Percentiles rank a stretch among this genome's conserved stretches.
Conservation (phyloP, 64 coral and sea anemone genomes). For the Trachythela sp. region DNA sequence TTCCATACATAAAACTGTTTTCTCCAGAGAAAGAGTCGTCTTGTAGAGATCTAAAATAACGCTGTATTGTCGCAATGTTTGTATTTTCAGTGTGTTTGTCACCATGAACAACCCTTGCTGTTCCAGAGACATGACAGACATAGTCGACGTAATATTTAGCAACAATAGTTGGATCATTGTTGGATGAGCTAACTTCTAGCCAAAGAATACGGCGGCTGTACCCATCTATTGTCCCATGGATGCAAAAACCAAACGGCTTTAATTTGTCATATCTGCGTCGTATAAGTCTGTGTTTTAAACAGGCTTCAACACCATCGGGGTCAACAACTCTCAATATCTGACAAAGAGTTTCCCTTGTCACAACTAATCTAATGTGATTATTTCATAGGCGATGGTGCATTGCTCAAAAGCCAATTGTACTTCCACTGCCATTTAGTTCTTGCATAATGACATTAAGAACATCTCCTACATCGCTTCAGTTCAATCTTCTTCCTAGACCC, state of each 20-base stretch:
- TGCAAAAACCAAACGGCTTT: neutral
- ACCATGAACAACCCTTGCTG: no score
- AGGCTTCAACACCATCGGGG: conserved; percentile 47
- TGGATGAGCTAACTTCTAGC: conserved; percentile 55
- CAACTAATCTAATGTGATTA: conserved; percentile 25
- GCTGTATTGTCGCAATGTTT: conserved; percentile 52
- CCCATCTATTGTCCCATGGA: conserved; percentile 40
- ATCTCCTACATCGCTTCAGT: conserved; percentile 14
- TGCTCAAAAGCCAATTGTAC: conserved; percentile 53
- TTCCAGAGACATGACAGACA: no score
- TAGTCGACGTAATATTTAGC: conserved; percentile 50
- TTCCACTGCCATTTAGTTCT: conserved; percentile 55
- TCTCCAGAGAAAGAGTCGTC: no score
- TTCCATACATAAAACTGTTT: no score
- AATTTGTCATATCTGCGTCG: conserved; percentile 44
- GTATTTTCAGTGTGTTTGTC: no score
- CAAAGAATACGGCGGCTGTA: conserved; percentile 53
- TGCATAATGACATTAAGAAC: conserved; percentile 26
- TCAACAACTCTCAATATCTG: conserved; percentile 53
- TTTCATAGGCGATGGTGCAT: conserved; percentile 53
- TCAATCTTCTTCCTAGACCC: conserved; percentile 32
- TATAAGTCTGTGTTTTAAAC: conserved; percentile 35
- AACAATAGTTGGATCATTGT: conserved; percentile 49
- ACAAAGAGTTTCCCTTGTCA: conserved; percentile 52
- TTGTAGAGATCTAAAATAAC: conserved; percentile 30